phyloP scores from a whole-genome alignment of 2,888 invertebrate species.

The Xylophagus ater region DNA sequence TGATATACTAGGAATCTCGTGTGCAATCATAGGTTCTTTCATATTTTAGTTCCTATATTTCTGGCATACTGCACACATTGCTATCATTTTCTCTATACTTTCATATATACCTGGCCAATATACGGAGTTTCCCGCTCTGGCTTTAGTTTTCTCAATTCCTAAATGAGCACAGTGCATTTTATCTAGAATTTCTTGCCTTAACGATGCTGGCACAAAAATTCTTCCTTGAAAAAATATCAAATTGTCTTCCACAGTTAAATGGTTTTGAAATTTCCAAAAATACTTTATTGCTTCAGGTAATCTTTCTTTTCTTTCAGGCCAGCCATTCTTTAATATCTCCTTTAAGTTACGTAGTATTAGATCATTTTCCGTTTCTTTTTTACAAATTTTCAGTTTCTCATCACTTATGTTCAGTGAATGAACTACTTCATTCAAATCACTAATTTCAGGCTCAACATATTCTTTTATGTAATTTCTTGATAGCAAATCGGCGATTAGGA shows the following conservation, averaged over 20 bases:
- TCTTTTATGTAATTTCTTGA: constrained; percentile 3
- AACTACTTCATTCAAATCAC: not conserved
- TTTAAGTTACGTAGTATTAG: not conserved
- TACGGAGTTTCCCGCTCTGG: not conserved
- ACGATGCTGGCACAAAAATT: not conserved
- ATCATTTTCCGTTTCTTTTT: not conserved
- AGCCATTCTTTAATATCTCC: not conserved
- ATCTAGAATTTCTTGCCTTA: not conserved
- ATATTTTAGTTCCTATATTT: not conserved
- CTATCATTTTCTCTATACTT: not conserved
- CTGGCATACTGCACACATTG: not conserved
- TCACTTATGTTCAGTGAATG: not conserved
- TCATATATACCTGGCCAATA: not conserved
- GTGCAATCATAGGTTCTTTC: not conserved
- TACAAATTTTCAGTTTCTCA: not conserved
- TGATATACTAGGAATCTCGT: too few species aligned
- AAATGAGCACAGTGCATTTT: too few species aligned
- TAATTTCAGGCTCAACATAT: constrained; percentile 1
- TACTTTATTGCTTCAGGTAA: not conserved
- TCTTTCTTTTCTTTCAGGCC: not conserved
- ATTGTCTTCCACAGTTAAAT: not conserved
- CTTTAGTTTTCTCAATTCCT: too few species aligned
- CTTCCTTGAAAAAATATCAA: not conserved
- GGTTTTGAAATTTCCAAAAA: constrained; percentile 7
- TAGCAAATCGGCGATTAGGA: constrained; percentile 5